Evolutionary conservation across 2,888 invertebrate species (phyloP).

Genomic region (Parnassius mnemosyne): DNA sequence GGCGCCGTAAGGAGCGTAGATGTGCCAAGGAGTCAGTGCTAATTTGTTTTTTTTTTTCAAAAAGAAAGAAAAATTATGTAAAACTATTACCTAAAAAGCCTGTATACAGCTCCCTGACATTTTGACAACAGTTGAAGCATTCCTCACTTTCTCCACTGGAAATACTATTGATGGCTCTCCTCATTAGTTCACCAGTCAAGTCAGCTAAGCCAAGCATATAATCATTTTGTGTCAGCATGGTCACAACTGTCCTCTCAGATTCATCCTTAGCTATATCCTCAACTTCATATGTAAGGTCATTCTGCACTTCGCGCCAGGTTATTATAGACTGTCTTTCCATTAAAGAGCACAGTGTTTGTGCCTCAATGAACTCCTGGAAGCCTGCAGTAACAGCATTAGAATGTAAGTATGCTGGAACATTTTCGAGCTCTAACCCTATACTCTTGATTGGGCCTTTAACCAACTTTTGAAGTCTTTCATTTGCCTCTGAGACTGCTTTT

Average conservation of each 20-base stretch:
- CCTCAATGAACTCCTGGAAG: constrained; percentile 92
- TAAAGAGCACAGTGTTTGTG: constrained; percentile 88
- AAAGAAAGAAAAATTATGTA: too few relatives aligned
- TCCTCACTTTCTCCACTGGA: constrained; percentile 86
- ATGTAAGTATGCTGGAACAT: constrained; percentile 82
- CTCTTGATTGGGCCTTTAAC: constrained; percentile 70
- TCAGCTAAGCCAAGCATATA: constrained; percentile 91
- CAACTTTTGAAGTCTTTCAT: constrained; percentile 83
- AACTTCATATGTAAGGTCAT: constrained; percentile 70
- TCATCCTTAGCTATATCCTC: constrained; percentile 38
- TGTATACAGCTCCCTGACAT: constrained; percentile 84
- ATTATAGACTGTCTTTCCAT: constrained; percentile 82
- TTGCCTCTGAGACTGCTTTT: constrained; percentile 73
- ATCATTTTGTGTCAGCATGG: constrained; percentile 71
- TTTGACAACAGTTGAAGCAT: constrained; percentile 85
- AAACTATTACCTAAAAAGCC: constrained; percentile 78
- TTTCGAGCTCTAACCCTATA: constrained; percentile 87
- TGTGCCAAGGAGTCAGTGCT: too few relatives aligned
- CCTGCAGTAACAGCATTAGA: constrained; percentile 65
- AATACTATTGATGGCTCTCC: constrained; percentile 91
- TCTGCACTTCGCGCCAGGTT: constrained; percentile 79
- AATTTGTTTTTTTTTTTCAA: too few relatives aligned
- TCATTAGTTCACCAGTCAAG: constrained; percentile 94
- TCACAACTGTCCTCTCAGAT: constrained; percentile 44
- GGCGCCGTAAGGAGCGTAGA: too few relatives aligned